These are phyloP conservation scores for Hypomecis atomaria DNA, from an alignment of 2,888 invertebrate genomes.

Conservation along the genomic window DNA sequence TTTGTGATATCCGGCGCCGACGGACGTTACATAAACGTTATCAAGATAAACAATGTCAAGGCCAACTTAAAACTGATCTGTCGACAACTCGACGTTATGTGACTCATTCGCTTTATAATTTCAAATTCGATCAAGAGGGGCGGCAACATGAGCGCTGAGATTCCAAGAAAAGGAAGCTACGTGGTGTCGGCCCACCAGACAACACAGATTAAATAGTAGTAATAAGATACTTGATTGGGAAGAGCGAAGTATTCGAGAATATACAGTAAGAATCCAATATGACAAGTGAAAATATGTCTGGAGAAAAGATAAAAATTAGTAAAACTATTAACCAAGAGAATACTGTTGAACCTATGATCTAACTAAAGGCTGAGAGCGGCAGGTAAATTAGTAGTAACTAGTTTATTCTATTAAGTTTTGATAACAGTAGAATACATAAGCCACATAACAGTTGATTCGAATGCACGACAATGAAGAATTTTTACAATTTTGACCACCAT, in stretches of 20 bases:
- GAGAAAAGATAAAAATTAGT: too few relatives aligned
- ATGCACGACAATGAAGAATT: too few relatives aligned
- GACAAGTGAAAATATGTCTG: background rate
- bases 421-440: too few relatives aligned
- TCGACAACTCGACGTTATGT: slow-evolving; percentile 12
- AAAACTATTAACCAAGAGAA: too few relatives aligned
- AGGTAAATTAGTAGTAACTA: too few relatives aligned
- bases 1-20: background rate
- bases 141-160: slow-evolving; percentile 24
- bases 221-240: slow-evolving; percentile 13
- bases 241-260: slow-evolving; percentile 2
- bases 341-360: too few relatives aligned
- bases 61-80: slow-evolving; percentile 42
- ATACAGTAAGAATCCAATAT: background rate
- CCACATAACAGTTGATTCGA: too few relatives aligned
- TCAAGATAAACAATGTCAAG: slow-evolving; percentile 48
- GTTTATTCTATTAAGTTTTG: too few relatives aligned
- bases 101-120: slow-evolving; percentile 30
- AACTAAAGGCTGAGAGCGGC: too few relatives aligned
- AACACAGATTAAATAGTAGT: slow-evolving; percentile 7
- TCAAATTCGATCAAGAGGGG: slow-evolving; percentile 10
- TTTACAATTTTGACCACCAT: too few relatives aligned
- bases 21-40: background rate
- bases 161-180: slow-evolving; percentile 39
- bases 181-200: slow-evolving; percentile 18